phyloP scores from a whole-genome alignment of 2,888 invertebrate genomes.

The Xestia sexstrigata region DNA sequence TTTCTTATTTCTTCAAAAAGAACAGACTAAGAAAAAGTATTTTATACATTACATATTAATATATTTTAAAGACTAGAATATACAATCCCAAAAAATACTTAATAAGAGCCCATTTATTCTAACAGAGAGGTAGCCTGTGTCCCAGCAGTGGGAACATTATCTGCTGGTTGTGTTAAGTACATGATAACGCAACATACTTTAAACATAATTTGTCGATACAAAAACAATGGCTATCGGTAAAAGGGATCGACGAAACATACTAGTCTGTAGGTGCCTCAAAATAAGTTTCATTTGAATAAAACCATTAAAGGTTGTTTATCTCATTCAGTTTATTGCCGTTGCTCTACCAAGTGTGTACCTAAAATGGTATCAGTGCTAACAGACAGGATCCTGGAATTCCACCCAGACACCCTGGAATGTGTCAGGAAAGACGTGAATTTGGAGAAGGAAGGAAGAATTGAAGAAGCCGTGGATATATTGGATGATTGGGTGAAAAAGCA shows the following conservation, averaged over 20 bases:
- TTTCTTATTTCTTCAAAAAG: neutral
- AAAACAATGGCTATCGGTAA: no score
- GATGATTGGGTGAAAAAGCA: conserved; percentile 74
- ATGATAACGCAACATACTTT: neutral
- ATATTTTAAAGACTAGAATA: no score
- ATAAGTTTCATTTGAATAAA: conserved; percentile 42
- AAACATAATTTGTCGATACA: neutral
- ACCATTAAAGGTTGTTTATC: neutral
- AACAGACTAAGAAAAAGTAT: neutral
- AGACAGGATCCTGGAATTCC: conserved; percentile 62
- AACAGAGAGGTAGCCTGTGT: neutral
- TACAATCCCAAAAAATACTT: neutral
- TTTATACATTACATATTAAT: no score
- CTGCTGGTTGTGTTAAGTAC: neutral
- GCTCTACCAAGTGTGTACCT: neutral
- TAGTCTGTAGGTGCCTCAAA: conserved; percentile 34
- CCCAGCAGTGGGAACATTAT: neutral
- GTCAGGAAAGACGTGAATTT: conserved; percentile 69
- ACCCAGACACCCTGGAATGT: conserved; percentile 65
- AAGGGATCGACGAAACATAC: neutral
- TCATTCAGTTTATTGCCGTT: conserved; percentile 31
- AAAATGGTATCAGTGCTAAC: conserved; percentile 64
- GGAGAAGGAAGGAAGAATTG: conserved; percentile 67
- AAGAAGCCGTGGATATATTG: conserved; percentile 72
- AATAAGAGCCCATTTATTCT: neutral